A percentile compares a stretch with the other conserved stretches of the same genome.
phyloP scores from a whole-genome alignment of 2,113 vertebrate genomes.

The Acanthochromis polyacanthus region DNA sequence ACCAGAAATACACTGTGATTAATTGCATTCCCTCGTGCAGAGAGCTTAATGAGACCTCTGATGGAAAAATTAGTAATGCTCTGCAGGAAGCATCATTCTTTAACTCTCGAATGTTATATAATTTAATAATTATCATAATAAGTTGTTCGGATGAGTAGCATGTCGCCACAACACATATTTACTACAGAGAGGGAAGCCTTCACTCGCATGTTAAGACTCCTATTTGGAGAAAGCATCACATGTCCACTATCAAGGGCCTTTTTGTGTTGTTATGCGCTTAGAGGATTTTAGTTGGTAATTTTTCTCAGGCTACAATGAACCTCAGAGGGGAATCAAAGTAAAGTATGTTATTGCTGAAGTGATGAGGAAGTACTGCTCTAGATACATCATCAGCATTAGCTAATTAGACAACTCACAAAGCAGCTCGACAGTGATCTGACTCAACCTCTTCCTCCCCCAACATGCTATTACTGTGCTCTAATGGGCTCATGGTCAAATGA shows the following conservation, averaged over 20 bases:
- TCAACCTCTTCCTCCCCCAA: constrained; percentile 7
- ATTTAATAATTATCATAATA: constrained; percentile 49
- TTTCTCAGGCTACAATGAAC: not conserved
- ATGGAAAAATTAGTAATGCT: constrained; percentile 66
- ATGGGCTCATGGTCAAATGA: constrained; percentile 21
- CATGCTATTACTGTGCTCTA: constrained; percentile 17
- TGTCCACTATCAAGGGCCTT: not conserved
- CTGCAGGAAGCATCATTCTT: constrained; percentile 58
- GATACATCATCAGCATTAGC: constrained; percentile 24
- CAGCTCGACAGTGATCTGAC: constrained; percentile 16
- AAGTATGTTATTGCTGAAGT: not conserved
- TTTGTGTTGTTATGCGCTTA: constrained; percentile 2
- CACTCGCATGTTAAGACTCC: not conserved
- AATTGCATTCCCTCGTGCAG: constrained; percentile 44
- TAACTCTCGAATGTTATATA: constrained; percentile 42
- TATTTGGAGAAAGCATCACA: not conserved
- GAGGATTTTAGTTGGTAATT: not conserved
- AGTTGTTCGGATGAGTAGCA: constrained; percentile 33
- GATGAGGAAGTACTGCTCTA: constrained; percentile 21
- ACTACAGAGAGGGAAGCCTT: not conserved
- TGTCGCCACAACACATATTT: constrained; percentile 23
- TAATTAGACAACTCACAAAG: constrained; percentile 38
- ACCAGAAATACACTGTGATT: constrained; percentile 51
- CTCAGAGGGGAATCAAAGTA: constrained; percentile 9
- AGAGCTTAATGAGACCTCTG: constrained; percentile 58